These are phyloP conservation scores for Megatriorchis doriae DNA, from an alignment of 2,113 vertebrate species.

Conservation along the genomic window DNA sequence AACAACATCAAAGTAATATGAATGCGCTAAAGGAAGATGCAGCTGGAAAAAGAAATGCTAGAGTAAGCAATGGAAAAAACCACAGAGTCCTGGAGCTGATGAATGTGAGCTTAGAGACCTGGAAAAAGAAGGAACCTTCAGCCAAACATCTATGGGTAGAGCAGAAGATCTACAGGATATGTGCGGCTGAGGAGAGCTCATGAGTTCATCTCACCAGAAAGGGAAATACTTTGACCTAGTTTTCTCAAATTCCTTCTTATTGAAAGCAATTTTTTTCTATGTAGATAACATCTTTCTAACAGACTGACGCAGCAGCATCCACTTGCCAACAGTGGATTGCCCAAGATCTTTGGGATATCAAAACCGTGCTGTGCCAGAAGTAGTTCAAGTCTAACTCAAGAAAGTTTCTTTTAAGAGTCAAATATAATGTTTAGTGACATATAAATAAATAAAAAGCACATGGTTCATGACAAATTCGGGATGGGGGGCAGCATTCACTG, in stretches of 20 bases:
- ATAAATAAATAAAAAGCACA: background rate
- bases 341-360: background rate
- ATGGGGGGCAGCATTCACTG: background rate
- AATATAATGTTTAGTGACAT: background rate
- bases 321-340: background rate
- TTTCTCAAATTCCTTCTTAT: background rate
- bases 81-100: background rate
- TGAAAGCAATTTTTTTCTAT: background rate
- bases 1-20: background rate
- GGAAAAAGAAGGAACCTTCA: background rate
- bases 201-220: background rate
- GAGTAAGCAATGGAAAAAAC: background rate
- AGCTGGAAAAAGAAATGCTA: background rate
- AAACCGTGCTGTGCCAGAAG: background rate
- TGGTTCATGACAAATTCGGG: background rate
- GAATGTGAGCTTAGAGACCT: background rate
- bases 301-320: background rate
- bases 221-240: background rate
- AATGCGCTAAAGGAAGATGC: background rate
- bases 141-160: background rate
- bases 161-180: background rate
- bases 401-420: background rate
- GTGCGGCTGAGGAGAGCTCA: background rate
- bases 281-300: background rate
- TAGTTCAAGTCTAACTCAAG: background rate